Percentiles rank a stretch among this genome's conserved stretches.
phyloP scores from a whole-genome alignment of 1,140 invertebrate genomes.

The Drosophila azteca region DNA sequence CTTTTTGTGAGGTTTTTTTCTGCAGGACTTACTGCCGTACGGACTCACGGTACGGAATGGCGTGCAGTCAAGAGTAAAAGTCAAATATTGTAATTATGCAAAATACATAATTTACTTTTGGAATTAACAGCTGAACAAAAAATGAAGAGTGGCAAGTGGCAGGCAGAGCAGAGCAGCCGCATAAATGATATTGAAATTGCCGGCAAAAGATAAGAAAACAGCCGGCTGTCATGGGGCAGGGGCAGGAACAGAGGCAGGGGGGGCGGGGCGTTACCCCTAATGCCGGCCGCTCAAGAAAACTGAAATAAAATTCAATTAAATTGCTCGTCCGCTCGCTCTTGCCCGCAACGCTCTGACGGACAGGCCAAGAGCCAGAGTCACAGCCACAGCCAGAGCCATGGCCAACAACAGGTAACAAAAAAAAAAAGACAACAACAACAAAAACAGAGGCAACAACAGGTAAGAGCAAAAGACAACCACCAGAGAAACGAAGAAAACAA shows the following conservation, averaged over 20 bases:
- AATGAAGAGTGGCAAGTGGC: constrained; percentile 19
- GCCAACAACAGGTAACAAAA: constrained; percentile 17
- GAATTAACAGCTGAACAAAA: constrained; percentile 77
- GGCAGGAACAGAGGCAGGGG: constrained; percentile 28
- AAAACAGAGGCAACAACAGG: constrained; percentile 11
- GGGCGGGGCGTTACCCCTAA: constrained; percentile 69
- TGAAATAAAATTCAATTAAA: constrained; percentile 81
- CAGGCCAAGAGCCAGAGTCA: constrained; percentile 54
- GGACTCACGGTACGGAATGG: constrained; percentile 8
- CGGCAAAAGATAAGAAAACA: constrained; percentile 53
- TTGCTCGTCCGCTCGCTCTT: constrained; percentile 50
- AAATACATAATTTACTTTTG: constrained; percentile 81
- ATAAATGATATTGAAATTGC: constrained; percentile 68
- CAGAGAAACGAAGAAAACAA: constrained; percentile 23
- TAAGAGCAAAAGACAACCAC: constrained; percentile 9
- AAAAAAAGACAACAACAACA: constrained; percentile 4
- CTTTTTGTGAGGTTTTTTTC: too few species aligned
- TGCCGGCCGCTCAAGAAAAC: constrained; percentile 69
- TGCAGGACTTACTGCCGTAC: too few species aligned
- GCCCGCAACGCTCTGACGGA: constrained; percentile 52
- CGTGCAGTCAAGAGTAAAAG: constrained; percentile 80
- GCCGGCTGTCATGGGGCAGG: not conserved
- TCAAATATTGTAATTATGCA: constrained; percentile 82
- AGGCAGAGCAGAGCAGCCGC: constrained; percentile 25
- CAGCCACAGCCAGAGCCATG: constrained; percentile 12